Percentiles rank a stretch among this genome's conserved stretches.
Evolutionary conservation across 2,113 vertebrate genomes (phyloP).

Genomic region (Girardinichthys multiradiatus): DNA sequence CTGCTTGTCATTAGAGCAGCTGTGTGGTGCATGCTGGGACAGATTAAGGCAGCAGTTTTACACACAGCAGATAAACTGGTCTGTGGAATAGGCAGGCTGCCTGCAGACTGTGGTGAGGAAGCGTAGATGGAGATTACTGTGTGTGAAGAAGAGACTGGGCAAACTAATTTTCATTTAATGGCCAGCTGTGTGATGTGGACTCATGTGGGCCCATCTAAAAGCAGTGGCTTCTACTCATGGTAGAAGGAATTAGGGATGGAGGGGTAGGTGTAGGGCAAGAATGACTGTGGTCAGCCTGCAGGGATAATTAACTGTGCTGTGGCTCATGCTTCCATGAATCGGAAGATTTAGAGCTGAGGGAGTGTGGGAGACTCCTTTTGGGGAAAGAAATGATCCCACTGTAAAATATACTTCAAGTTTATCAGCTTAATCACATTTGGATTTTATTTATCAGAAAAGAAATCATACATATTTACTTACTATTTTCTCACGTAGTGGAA

Average conservation of each 20-base stretch:
- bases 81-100: conserved; percentile 55
- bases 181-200: conserved; percentile 62
- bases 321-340: conserved; percentile 59
- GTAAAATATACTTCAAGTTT: conserved; percentile 6
- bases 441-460: conserved; percentile 3
- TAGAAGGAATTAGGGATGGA: not conserved
- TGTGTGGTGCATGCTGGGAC: conserved; percentile 45
- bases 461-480: not conserved
- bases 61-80: conserved; percentile 58
- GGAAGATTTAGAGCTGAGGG: conserved; percentile 36
- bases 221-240: conserved; percentile 32
- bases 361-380: conserved; percentile 31
- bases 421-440: not conserved
- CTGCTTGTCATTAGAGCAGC: conserved; percentile 55
- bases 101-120: conserved; percentile 36
- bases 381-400: conserved; percentile 24
- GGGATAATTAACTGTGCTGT: conserved; percentile 53
- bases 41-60: conserved; percentile 47
- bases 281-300: conserved; percentile 21
- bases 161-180: conserved; percentile 66
- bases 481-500: no score
- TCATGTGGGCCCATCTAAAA: conserved; percentile 51
- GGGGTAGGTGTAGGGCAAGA: not conserved
- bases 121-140: conserved; percentile 51
- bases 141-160: conserved; percentile 44